Evolutionary conservation across 1,140 invertebrate species (phyloP).

Genomic region (Rhyzopertha dominica): DNA sequence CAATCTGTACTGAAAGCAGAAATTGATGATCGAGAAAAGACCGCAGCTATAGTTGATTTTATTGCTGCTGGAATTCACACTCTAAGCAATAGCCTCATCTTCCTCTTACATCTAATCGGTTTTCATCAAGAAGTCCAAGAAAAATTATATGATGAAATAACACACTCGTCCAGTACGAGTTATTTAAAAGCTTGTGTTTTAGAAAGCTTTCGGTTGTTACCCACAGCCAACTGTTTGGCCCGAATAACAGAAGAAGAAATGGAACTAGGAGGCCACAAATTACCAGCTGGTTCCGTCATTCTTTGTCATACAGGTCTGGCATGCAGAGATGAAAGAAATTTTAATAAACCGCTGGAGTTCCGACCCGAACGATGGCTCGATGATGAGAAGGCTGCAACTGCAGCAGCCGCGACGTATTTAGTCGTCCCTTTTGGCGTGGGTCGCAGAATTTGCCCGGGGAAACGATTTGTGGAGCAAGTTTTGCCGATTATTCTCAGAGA

Average conservation of each 20-base stretch:
- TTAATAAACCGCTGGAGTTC: conserved; percentile 67
- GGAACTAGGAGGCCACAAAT: conserved; percentile 66
- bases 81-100: conserved; percentile 74
- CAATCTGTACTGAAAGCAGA: conserved; percentile 66
- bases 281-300: conserved; percentile 80
- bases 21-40: conserved; percentile 74
- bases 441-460: conserved; percentile 73
- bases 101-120: conserved; percentile 71
- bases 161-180: conserved; percentile 55
- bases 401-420: conserved; percentile 53
- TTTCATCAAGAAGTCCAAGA: conserved; percentile 64
- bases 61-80: conserved; percentile 83
- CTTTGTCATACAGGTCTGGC: conserved; percentile 81
- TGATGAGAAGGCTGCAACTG: conserved; percentile 42
- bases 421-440: conserved; percentile 87
- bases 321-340: conserved; percentile 73
- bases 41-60: conserved; percentile 79
- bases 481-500: conserved; percentile 69
- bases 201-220: conserved; percentile 78
- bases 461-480: conserved; percentile 74
- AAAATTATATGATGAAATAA: conserved; percentile 68
- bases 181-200: conserved; percentile 82
- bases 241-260: conserved; percentile 73
- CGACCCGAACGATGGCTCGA: conserved; percentile 78
- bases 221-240: conserved; percentile 77